Evolutionary conservation across 2,888 invertebrate genomes (phyloP), one percentile per base, ranked within the genome.

Genomic region (Lutraria lutraria): DNA sequence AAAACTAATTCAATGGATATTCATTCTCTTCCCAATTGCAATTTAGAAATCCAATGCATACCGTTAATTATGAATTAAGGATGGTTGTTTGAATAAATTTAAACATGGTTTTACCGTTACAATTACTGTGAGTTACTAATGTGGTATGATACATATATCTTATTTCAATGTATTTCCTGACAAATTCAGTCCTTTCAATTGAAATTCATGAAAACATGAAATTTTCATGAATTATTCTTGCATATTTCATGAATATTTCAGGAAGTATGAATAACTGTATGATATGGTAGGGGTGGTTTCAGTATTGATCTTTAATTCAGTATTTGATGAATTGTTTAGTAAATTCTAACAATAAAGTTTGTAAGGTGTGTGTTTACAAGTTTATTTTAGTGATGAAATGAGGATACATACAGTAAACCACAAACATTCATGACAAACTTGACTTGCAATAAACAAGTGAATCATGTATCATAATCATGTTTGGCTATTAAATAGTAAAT

Each of bases 1-100:
- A 68, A 25, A 68, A 68, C 63, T 25, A 68, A 68, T 68, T 68
- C n/a, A 25, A n/a, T 25, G n/a, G 63, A 68, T 25, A 68, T 68
- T 21, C 25, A 10, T 25, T 68, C 25, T 25, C 25, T 68, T 68
- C 25, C 6, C n/a, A 68, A 25, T 12, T 25, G 25, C 25, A 68
- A 25, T 68, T 68, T 68, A n/a, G 63, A 25, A 68, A 68, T 25
- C 63, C 4, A 68, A 56, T 56, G 56, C 56, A 19, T 56, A 53
- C 53, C 8, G n/a, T 53, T 53, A 56, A 56, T 56, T 56, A 43
- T 8, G 8, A 43, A 43, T 43, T 43, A 43, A 43, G 43, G 43
- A 43, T 43, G 43, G 43, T 43, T 2, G 43, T 43, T 43, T 2
- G 43, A 43, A 43, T 43, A 43, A 43, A 43, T 43, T 2, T 43